Base-by-base conservation (phyloP, 2,888 invertebrate species). In the Latrodectus hesperus region DNA sequence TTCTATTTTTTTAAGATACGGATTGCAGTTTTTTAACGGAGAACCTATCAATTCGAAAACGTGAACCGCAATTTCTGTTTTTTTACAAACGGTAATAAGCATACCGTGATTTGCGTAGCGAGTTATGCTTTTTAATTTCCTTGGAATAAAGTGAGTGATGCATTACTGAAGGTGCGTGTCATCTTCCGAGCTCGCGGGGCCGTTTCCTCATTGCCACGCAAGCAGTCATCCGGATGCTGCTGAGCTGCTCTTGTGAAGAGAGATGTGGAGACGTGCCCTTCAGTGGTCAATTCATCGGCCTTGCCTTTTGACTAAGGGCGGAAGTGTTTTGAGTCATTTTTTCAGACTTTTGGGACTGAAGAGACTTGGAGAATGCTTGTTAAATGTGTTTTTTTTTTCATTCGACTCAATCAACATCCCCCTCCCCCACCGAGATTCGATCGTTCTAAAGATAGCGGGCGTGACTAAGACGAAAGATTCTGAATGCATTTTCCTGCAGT, bases 301-400 rank as follows among this genome's bases (percentile, higher is more conserved):
- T 82, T 74, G 68, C 68, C 22, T 49, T 68, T 68, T 55, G 65
- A 17, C 53, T 64, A 65, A 55, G 68, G 55, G 53, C 38, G 55
- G 55, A 82, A 82, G 49, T 12, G 22, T 68, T 68, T 82, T 82
- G 82, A 82, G 75, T 82, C 82, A 82, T 82, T 75, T 82, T 74
- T 67, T n/a, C 11, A 11, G 11, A 17, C 22, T 67, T 22, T 67
- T 67, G n/a, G 6, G 11, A 60, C 38, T 38, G 38, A 38, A 38
- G 38, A 38, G 38, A 38, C 38, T 4, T 3, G 38, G 38, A 38
- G 38, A 38, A 38, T 38, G 38, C 38, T 55, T 60, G 12, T 60
- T 60, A 16, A n/a, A 16, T 60, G 16, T 60, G 10, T 16, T 55
- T 60, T 60, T 10, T 60, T 60, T 60, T 55, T 38, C 6, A 38